These are phyloP conservation scores for Talpa occidentalis DNA, from an alignment of 2,113 vertebrate genomes.

Conservation along the genomic window DNA sequence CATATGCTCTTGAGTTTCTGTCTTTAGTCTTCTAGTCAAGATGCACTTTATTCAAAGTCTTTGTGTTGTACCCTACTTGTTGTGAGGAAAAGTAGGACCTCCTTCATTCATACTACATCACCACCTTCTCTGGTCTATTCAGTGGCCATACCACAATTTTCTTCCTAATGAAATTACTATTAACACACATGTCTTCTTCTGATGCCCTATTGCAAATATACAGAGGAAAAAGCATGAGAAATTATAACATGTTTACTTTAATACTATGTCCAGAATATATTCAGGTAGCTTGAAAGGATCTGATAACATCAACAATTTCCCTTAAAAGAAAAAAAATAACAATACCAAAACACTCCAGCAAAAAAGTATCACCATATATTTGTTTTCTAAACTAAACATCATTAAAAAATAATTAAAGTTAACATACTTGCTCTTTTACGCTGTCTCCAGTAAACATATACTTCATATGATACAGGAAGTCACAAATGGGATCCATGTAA, in stretches of 20 bases:
- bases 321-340: conserved; percentile 5
- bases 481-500: conserved; percentile 98
- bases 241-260: conserved; percentile 14
- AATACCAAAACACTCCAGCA: background rate
- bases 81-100: background rate
- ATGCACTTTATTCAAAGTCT: background rate
- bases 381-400: conserved; percentile 10
- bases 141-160: background rate
- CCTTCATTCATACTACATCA: background rate
- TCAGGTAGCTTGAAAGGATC: background rate
- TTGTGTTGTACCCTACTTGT: background rate
- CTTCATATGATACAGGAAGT: conserved; percentile 99
- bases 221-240: conserved; percentile 4
- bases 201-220: background rate
- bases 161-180: background rate
- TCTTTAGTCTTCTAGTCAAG: background rate
- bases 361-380: background rate
- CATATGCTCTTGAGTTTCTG: background rate
- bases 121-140: background rate
- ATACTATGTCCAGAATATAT: background rate
- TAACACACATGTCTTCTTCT: background rate
- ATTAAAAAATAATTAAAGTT: conserved; percentile 18
- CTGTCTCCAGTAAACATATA: conserved; percentile 99
- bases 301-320: background rate
- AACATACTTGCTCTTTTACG: conserved; percentile 96